Evolutionary conservation across 2,113 vertebrate species (phyloP).

Genomic region (Eudyptes chrysolophus): DNA sequence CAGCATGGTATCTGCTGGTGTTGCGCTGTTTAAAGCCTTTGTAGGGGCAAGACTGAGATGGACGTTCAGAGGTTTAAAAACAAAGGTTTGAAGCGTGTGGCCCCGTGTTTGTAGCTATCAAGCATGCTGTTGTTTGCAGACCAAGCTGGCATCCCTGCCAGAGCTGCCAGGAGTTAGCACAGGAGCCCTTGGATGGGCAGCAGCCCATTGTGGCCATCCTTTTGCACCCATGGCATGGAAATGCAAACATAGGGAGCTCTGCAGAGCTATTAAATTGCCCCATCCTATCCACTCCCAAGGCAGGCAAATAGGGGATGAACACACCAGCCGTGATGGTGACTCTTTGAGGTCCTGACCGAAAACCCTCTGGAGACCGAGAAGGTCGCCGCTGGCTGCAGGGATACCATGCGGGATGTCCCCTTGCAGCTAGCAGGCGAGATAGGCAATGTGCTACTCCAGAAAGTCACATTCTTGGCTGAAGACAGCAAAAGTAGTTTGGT

Average conservation of each 20-base stretch:
- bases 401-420: not conserved
- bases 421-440: not conserved
- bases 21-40: not conserved
- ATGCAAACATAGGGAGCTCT: not conserved
- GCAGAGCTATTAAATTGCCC: not conserved
- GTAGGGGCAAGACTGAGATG: conserved; percentile 54
- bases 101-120: not conserved
- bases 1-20: conserved; percentile 43
- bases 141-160: not conserved
- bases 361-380: not conserved
- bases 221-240: not conserved
- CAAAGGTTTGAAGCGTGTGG: conserved; percentile 60
- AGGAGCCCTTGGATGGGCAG: not conserved
- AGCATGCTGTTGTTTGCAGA: not conserved
- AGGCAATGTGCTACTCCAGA: not conserved
- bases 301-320: not conserved
- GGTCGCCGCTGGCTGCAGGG: accelerated
- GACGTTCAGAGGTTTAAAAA: conserved; percentile 69
- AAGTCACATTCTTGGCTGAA: not conserved
- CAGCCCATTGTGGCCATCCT: not conserved
- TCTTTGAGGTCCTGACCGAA: not conserved
- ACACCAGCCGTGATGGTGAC: not conserved
- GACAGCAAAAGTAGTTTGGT: not conserved
- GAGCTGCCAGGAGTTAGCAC: not conserved
- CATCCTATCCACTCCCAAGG: not conserved